phyloP scores from a whole-genome alignment of 2,797 vertebrate genomes.

The Sphaeramia orbicularis region DNA sequence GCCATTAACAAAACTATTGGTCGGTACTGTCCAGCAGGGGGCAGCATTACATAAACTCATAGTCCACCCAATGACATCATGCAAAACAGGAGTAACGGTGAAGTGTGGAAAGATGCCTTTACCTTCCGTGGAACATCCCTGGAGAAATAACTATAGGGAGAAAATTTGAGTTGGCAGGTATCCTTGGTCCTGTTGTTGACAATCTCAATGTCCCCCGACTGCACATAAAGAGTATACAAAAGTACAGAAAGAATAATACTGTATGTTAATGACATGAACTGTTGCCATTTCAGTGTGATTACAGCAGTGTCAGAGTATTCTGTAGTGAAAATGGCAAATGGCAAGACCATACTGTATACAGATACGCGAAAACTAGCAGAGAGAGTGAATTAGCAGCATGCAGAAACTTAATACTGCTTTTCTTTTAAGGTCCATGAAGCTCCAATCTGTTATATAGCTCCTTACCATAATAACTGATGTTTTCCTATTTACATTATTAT shows the following conservation, averaged over 20 bases:
- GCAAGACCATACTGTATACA: neutral
- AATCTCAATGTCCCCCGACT: slow-evolving; percentile 99
- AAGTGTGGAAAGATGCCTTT: slow-evolving; percentile 33
- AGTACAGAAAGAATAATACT: slow-evolving; percentile 9
- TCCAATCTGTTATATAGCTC: neutral
- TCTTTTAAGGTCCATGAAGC: neutral
- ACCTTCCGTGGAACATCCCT: slow-evolving; percentile 98
- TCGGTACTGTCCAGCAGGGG: slow-evolving; percentile 66
- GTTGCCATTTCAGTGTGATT: neutral
- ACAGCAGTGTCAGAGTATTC: neutral
- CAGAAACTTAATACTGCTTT: neutral
- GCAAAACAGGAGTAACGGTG: slow-evolving; percentile 2
- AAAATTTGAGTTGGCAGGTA: slow-evolving; percentile 98
- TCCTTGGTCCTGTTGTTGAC: slow-evolving; percentile 97
- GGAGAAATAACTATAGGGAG: slow-evolving; percentile 99
- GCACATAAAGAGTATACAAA: slow-evolving; percentile 31
- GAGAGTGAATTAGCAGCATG: too few relatives aligned
- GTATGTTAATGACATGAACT: neutral
- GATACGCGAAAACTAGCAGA: too few relatives aligned
- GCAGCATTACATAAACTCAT: slow-evolving; percentile 58
- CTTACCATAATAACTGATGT: neutral
- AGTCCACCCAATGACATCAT: slow-evolving; percentile 13
- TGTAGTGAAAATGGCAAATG: neutral
- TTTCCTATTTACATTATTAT: too few relatives aligned
- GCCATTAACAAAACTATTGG: neutral